phyloP scores from a whole-genome alignment of 1,140 invertebrate genomes.

The Zaprionus africanus region DNA sequence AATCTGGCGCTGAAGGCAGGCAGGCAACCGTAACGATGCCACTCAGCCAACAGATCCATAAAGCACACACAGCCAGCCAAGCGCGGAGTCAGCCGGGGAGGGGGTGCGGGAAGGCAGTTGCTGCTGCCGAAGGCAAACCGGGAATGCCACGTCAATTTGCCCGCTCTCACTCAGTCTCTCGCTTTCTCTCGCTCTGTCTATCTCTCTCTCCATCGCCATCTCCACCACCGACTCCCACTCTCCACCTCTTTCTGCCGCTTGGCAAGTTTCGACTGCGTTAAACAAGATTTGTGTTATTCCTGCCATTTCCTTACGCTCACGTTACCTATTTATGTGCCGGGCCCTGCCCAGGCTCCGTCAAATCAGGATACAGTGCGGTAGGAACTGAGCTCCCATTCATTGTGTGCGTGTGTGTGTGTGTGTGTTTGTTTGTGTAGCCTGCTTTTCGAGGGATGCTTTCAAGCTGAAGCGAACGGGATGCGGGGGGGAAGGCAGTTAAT shows the following conservation, averaged over 20 bases:
- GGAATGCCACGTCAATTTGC: conserved; percentile 45
- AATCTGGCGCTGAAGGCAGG: conserved; percentile 22
- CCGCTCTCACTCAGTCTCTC: conserved; percentile 4
- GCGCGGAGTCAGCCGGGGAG: not conserved
- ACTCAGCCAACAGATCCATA: conserved; percentile 39
- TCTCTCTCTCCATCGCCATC: conserved; percentile 9
- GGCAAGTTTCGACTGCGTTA: conserved; percentile 30
- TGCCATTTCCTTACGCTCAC: conserved; percentile 51
- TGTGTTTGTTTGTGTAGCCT: conserved; percentile 10
- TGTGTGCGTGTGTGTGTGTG: conserved; percentile 1
- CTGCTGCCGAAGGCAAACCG: conserved; percentile 24
- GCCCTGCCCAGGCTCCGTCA: conserved; percentile 48
- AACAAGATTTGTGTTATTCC: conserved; percentile 68
- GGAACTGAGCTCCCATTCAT: conserved; percentile 46
- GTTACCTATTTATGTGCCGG: conserved; percentile 53
- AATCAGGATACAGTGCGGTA: conserved; percentile 78
- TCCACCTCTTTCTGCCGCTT: conserved; percentile 7
- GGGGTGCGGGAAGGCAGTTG: not conserved
- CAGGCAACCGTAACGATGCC: conserved; percentile 45
- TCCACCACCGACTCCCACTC: conserved; percentile 2
- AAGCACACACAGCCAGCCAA: conserved; percentile 10
- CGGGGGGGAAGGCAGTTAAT: conserved; percentile 3
- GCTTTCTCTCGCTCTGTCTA: conserved; percentile 1
- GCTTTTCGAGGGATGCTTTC: conserved; percentile 17
- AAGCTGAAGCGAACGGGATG: no score